These are phyloP conservation scores for Brachymystax lenok DNA, from an alignment of 2,797 vertebrate genomes.

Conservation along the genomic window DNA sequence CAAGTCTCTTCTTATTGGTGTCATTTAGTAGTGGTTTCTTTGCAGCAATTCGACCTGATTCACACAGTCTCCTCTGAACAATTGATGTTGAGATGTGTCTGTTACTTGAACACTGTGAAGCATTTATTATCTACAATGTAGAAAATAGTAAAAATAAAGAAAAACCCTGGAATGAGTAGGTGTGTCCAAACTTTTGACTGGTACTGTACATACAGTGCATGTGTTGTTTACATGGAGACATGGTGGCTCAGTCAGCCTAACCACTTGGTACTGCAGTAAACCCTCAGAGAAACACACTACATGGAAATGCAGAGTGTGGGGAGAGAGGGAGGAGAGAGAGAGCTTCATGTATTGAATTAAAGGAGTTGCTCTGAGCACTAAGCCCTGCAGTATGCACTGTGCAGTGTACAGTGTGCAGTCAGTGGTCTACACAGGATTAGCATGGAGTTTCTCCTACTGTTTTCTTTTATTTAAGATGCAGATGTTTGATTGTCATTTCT, in stretches of 20 bases:
- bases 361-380: neutral
- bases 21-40: too few species aligned
- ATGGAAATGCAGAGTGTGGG: neutral
- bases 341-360: neutral
- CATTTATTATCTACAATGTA: too few species aligned
- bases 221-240: constrained; percentile 52
- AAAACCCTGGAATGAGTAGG: too few species aligned
- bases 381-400: neutral
- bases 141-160: too few species aligned
- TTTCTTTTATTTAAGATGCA: neutral
- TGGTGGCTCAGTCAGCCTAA: too few species aligned
- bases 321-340: neutral
- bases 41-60: too few species aligned
- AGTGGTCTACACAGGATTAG: neutral
- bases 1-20: too few species aligned
- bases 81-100: too few species aligned
- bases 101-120: too few species aligned
- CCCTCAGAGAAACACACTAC: neutral
- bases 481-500: neutral
- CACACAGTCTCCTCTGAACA: too few species aligned
- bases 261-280: neutral
- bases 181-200: too few species aligned
- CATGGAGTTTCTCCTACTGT: neutral
- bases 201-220: constrained; percentile 8
- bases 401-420: neutral